Evolutionary conservation across 2,888 invertebrate species (phyloP), one percentile per base, ranked within the genome.

Genomic region (Spisula solida): DNA sequence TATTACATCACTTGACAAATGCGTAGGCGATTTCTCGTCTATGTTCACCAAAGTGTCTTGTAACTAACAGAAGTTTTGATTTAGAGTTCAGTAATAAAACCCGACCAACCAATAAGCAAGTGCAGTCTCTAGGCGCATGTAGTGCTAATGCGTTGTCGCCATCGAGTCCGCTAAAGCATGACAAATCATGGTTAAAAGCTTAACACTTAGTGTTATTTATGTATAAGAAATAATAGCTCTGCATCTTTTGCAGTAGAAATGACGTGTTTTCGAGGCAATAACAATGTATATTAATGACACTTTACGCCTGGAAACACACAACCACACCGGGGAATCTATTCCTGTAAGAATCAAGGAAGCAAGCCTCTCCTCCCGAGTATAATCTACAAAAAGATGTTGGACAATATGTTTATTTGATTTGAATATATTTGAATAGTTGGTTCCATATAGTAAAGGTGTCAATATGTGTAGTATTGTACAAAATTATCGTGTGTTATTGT

Each of bases 31-130:
- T 66, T 66, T 10, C 2, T 25, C 25, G 60, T 66, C n/a, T 66
- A 12, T 25, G n/a, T n/a, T 66, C 25, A 66, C 60, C n/a, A 10
- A 66, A 66, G 41, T 66, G 20, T 12, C 60, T n/a, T 66, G 25
- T 25, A 66, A 66, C 60, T 4, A 51, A 66, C 60, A 66, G 60
- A 66, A 25, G 60, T 66, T 66, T 66, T 66, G 60, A 66, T 66
- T 66, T 66, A 66, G 10, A 66, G 5, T 66, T 66, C 1, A 6
- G 60, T 66, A 25, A 25, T 25, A 66, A 66, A 66, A 66, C 60
- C 20, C 25, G 25, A 25, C 20, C 25, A 66, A 1, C 41, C n/a
- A n/a, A 66, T 66, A 25, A 25, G 10, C 60, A 25, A 66, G 60
- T 25, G 25, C n/a, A 66, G 25, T 25, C 60, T 25, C 60, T 60